A percentile compares a stretch with the other conserved stretches of the same genome.
These are phyloP conservation scores for Dryobota labecula DNA, from an alignment of 2,888 invertebrate species.

Conservation along the genomic window DNA sequence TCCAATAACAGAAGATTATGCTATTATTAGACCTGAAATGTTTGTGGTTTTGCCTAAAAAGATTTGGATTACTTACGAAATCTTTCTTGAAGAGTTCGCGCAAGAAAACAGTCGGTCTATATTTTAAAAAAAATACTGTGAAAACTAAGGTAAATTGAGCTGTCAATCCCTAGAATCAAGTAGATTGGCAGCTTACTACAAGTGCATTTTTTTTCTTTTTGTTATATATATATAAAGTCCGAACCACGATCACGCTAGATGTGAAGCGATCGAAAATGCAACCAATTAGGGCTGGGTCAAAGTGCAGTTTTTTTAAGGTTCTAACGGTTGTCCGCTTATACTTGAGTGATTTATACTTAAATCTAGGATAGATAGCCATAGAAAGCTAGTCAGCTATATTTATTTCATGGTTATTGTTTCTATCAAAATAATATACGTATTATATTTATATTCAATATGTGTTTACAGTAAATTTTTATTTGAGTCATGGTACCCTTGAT, in stretches of 20 bases:
- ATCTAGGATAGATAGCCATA: not conserved
- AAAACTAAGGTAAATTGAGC: not conserved
- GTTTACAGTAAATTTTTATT: too few relatives aligned
- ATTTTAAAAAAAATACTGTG: too few relatives aligned
- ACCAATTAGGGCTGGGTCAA: conserved; percentile 27
- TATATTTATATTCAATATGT: too few relatives aligned
- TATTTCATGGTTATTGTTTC: not conserved
- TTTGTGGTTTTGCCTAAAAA: not conserved
- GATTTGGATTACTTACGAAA: not conserved
- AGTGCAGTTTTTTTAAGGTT: conserved; percentile 20
- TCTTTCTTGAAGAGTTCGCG: not conserved
- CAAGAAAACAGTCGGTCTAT: not conserved
- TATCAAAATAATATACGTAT: not conserved
- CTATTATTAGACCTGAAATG: conserved; percentile 2
- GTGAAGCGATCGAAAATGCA: conserved; percentile 27
- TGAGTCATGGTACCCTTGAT: too few relatives aligned
- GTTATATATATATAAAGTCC: too few relatives aligned
- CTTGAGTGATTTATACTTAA: not conserved
- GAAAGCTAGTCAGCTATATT: not conserved
- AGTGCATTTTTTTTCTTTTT: too few relatives aligned
- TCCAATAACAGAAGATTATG: conserved; percentile 17
- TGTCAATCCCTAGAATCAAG: not conserved
- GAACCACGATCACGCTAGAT: not conserved
- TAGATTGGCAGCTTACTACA: too few relatives aligned
- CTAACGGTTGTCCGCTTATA: conserved; percentile 15